Conservation (phyloP, 1,140 invertebrate species). For the Eriosoma lanigerum region DNA sequence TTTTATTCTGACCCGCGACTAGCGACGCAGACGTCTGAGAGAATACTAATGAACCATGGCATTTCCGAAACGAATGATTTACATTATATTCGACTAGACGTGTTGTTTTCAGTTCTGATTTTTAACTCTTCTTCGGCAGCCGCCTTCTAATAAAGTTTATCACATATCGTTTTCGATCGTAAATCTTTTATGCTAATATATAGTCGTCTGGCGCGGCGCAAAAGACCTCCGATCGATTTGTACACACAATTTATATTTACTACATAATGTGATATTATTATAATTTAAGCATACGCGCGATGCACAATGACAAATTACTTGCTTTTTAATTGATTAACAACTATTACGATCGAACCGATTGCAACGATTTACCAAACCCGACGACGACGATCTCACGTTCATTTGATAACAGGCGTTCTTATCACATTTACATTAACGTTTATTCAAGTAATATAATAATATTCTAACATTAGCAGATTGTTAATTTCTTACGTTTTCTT, state of each 20-base stretch:
- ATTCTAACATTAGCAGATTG: too few species aligned
- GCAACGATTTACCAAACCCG: not conserved
- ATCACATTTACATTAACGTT: not conserved
- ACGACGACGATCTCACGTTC: not conserved
- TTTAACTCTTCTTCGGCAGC: not conserved
- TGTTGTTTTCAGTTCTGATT: not conserved
- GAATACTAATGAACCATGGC: constrained; percentile 25
- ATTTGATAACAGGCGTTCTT: not conserved
- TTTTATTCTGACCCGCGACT: not conserved
- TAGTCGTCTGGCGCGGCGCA: constrained; percentile 13
- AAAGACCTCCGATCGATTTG: constrained; percentile 5
- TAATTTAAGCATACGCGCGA: too few species aligned
- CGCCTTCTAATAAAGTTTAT: too few species aligned
- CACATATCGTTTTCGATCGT: constrained; percentile 17
- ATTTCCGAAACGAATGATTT: constrained; percentile 18
- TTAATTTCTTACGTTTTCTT: too few species aligned
- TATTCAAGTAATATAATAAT: too few species aligned
- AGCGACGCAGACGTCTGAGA: not conserved
- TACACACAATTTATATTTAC: not conserved
- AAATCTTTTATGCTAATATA: constrained; percentile 43
- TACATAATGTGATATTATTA: too few species aligned
- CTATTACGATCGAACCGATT: not conserved
- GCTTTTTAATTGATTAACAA: constrained; percentile 34
- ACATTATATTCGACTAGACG: constrained; percentile 16
- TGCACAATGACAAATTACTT: not conserved